Evolutionary conservation across 2,888 invertebrate species (phyloP).

Genomic region (Clepsis dumicolana): DNA sequence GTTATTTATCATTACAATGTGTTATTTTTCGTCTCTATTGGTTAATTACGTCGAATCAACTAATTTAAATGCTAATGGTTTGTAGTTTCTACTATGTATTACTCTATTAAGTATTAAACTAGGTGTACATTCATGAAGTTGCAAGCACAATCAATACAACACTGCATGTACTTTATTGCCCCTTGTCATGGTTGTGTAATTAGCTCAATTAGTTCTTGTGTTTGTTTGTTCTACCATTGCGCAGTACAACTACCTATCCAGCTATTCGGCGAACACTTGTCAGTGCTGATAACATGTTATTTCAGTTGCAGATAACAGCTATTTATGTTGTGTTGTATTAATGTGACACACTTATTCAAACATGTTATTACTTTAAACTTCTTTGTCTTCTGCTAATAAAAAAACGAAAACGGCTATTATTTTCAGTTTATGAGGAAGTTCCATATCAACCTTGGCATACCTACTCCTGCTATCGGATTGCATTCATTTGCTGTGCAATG

Average conservation of each 20-base stretch:
- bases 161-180: not conserved
- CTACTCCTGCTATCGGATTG: not conserved
- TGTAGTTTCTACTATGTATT: no score
- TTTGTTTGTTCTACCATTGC: slow-evolving; percentile 5
- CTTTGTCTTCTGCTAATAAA: not conserved
- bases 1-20: slow-evolving; percentile 5
- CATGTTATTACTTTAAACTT: not conserved
- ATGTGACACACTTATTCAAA: slow-evolving; percentile 7
- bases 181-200: not conserved
- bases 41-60: slow-evolving; percentile 6
- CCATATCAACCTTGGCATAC: not conserved
- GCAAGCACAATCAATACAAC: not conserved
- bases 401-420: not conserved
- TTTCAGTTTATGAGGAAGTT: slow-evolving; percentile 1
- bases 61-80: slow-evolving; percentile 15
- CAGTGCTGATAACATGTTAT: slow-evolving; percentile 19
- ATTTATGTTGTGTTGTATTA: not conserved
- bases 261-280: not conserved
- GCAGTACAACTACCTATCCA: not conserved
- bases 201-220: not conserved
- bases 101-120: no score
- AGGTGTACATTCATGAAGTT: no score
- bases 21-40: not conserved
- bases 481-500: not conserved
- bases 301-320: slow-evolving; percentile 8